Percentiles rank a stretch among this genome's conserved stretches.
Conservation (phyloP, 2,113 vertebrate genomes). For the Anarrhichthys ocellatus region DNA sequence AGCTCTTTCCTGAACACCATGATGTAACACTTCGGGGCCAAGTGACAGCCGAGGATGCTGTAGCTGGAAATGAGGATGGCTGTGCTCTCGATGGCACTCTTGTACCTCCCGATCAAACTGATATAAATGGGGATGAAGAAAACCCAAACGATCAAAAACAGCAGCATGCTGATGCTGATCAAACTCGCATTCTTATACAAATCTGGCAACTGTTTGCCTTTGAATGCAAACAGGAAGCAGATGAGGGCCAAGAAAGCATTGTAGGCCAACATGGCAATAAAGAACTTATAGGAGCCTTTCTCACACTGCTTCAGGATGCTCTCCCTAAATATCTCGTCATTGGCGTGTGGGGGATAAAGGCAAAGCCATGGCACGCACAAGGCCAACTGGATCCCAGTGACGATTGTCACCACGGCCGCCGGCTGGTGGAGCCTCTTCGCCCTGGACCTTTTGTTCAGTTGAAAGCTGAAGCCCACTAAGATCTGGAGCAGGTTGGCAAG, state of each 20-base stretch:
- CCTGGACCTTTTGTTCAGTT: constrained; percentile 4
- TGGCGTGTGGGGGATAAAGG: not conserved
- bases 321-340: fast-evolving
- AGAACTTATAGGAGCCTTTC: not conserved
- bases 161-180: constrained; percentile 68
- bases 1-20: constrained; percentile 88
- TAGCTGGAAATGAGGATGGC: constrained; percentile 89
- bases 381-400: constrained; percentile 57
- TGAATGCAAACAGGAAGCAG: constrained; percentile 72
- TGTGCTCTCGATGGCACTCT: constrained; percentile 82
- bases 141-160: constrained; percentile 80
- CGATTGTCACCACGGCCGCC: constrained; percentile 25
- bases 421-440: constrained; percentile 66
- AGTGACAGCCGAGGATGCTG: constrained; percentile 85
- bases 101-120: constrained; percentile 80
- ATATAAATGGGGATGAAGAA: constrained; percentile 86
- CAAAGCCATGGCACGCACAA: constrained; percentile 66
- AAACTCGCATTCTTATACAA: constrained; percentile 74
- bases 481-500: constrained; percentile 78
- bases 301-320: constrained; percentile 46
- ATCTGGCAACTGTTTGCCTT: constrained; percentile 72
- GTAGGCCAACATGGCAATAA: constrained; percentile 57
- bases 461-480: constrained; percentile 68
- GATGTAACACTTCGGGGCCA: constrained; percentile 89
- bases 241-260: constrained; percentile 42